phyloP scores from a whole-genome alignment of 1,140 invertebrate species.

The Gryllus bimaculatus region DNA sequence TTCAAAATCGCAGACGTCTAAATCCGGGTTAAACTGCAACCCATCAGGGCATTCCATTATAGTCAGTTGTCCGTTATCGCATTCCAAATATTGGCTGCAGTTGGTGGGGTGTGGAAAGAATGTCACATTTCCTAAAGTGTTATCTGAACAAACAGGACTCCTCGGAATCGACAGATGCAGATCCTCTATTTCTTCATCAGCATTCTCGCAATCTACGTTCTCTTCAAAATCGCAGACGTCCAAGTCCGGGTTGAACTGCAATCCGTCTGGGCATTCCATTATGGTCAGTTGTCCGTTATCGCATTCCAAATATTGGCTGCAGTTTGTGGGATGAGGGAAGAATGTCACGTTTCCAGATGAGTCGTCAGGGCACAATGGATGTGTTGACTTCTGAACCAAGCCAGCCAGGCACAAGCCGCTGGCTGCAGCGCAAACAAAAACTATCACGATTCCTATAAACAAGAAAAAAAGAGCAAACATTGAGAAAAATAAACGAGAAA shows the following conservation, averaged over 20 bases:
- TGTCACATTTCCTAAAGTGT: not conserved
- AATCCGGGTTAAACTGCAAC: not conserved
- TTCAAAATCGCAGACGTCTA: not conserved
- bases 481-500: no score
- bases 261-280: not conserved
- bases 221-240: not conserved
- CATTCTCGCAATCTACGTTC: not conserved
- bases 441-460: no score
- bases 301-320: not conserved
- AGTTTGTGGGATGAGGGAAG: not conserved
- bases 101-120: not conserved
- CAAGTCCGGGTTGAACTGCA: not conserved
- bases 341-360: not conserved
- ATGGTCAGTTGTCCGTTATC: not conserved
- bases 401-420: no score
- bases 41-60: not conserved
- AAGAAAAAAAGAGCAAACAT: no score
- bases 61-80: not conserved
- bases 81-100: not conserved
- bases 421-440: no score
- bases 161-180: no score
- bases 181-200: not conserved
- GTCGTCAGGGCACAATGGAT: not conserved
- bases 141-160: not conserved
- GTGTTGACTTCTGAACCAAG: no score